phyloP scores from a whole-genome alignment of 2,888 invertebrate species.

The Abrostola tripartita region DNA sequence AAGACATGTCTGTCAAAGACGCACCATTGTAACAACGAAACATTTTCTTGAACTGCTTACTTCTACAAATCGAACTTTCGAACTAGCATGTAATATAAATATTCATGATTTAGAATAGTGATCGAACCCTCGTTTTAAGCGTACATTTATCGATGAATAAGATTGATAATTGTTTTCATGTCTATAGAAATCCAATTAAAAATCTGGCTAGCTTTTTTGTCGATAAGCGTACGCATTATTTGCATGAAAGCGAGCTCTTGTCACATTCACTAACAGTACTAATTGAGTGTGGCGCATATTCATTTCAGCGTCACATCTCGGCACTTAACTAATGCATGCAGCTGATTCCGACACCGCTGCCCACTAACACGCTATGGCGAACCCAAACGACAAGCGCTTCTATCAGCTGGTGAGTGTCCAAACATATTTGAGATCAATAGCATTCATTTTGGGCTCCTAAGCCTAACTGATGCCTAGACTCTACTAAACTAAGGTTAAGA shows the following conservation, averaged over 20 bases:
- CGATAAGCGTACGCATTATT: conserved; percentile 20
- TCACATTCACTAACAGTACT: conserved; percentile 67
- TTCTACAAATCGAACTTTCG: not conserved
- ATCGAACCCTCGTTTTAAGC: conserved; percentile 1
- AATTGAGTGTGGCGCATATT: conserved; percentile 72
- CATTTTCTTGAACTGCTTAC: conserved; percentile 1
- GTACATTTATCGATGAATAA: conserved; percentile 8
- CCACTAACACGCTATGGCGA: conserved; percentile 82
- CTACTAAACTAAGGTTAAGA: too few relatives aligned
- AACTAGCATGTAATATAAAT: not conserved
- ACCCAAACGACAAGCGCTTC: conserved; percentile 86
- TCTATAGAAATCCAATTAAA: conserved; percentile 4
- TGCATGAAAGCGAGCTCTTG: conserved; percentile 34
- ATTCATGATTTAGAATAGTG: not conserved
- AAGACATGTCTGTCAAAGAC: not conserved
- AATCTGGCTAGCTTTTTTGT: conserved; percentile 3
- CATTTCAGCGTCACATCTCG: conserved; percentile 75
- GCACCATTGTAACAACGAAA: conserved; percentile 14
- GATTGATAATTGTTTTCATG: conserved; percentile 22
- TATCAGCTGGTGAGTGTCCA: conserved; percentile 87
- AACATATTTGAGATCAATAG: conserved; percentile 2
- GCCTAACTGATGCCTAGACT: too few relatives aligned
- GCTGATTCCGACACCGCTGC: conserved; percentile 64
- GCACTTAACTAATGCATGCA: conserved; percentile 85
- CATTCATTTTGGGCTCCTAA: not conserved